Conservation (phyloP, 2,797 vertebrate species). For the Falco columbarius region DNA sequence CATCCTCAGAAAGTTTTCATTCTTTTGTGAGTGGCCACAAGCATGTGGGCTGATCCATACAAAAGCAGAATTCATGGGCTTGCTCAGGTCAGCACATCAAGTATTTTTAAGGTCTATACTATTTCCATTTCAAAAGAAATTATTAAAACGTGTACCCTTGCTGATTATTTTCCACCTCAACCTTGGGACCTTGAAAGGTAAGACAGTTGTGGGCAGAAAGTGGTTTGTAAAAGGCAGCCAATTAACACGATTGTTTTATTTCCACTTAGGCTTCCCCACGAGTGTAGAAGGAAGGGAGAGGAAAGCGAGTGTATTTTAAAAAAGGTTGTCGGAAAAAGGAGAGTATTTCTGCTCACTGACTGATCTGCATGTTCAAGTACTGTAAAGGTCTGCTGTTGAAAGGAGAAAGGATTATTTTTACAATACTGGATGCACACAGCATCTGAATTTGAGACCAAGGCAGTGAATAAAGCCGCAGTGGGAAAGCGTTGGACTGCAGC, state of each 20-base stretch:
- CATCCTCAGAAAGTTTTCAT: background rate
- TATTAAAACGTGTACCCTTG: background rate
- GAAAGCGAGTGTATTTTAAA: background rate
- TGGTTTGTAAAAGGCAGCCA: background rate
- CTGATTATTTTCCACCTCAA: background rate
- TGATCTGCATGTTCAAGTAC: background rate
- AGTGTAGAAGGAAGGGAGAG: background rate
- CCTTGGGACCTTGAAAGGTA: background rate
- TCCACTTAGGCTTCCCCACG: background rate
- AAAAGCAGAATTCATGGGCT: background rate
- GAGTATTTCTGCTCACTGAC: background rate
- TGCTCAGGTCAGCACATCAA: background rate
- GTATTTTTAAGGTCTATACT: background rate
- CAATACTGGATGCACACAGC: background rate
- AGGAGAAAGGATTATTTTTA: slow-evolving; percentile 2
- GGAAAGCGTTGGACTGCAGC: background rate
- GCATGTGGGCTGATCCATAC: background rate
- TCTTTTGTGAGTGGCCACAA: background rate
- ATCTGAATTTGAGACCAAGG: slow-evolving; percentile 3
- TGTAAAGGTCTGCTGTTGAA: background rate
- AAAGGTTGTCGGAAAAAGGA: background rate
- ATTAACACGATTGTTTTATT: background rate
- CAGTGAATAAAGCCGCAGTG: slow-evolving; percentile 8
- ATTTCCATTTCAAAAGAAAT: background rate
- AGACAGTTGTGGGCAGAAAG: background rate